Conservation (phyloP, 2,888 invertebrate species). For the Epinotia nisella region DNA sequence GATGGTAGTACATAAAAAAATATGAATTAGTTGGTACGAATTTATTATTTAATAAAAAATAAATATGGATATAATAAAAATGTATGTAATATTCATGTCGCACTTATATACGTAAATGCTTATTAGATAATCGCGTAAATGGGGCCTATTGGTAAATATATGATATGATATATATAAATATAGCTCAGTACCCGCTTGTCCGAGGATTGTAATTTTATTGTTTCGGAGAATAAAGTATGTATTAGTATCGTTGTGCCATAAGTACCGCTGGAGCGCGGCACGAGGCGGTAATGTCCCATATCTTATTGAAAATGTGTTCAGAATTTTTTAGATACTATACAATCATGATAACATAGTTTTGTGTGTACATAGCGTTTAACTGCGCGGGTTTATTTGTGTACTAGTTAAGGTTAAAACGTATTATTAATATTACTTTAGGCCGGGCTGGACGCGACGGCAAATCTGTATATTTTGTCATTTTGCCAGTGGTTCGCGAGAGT, state of each 20-base stretch:
- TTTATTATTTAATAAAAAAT: slow-evolving; percentile 71
- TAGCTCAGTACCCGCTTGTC: slow-evolving; percentile 39
- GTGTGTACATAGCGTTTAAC: slow-evolving; percentile 67
- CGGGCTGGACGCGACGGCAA: slow-evolving; percentile 11
- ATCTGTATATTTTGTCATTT: slow-evolving; percentile 22
- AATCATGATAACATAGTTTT: slow-evolving; percentile 60
- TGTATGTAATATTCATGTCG: slow-evolving; percentile 63
- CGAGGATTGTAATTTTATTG: slow-evolving; percentile 46
- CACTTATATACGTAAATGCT: slow-evolving; percentile 79
- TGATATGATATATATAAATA: slow-evolving; percentile 32
- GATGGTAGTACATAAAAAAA: slow-evolving; percentile 54
- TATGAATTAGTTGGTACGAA: slow-evolving; percentile 76
- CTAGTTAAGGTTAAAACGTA: slow-evolving; percentile 33
- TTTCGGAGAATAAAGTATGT: slow-evolving; percentile 34
- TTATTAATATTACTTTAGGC: slow-evolving; percentile 24
- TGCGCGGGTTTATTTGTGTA: slow-evolving; percentile 47
- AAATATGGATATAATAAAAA: slow-evolving; percentile 47
- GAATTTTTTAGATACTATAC: slow-evolving; percentile 77
- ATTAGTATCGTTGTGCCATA: slow-evolving; percentile 40
- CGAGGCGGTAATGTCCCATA: slow-evolving; percentile 72
- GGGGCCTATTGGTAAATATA: slow-evolving; percentile 43
- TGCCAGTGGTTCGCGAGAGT: slow-evolving; percentile 1
- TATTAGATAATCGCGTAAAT: slow-evolving; percentile 49
- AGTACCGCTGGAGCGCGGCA: slow-evolving; percentile 68
- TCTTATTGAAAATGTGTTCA: slow-evolving; percentile 83